These are phyloP conservation scores for Parnassius glacialis DNA, from an alignment of 2,888 invertebrate species.

Conservation along the genomic window DNA sequence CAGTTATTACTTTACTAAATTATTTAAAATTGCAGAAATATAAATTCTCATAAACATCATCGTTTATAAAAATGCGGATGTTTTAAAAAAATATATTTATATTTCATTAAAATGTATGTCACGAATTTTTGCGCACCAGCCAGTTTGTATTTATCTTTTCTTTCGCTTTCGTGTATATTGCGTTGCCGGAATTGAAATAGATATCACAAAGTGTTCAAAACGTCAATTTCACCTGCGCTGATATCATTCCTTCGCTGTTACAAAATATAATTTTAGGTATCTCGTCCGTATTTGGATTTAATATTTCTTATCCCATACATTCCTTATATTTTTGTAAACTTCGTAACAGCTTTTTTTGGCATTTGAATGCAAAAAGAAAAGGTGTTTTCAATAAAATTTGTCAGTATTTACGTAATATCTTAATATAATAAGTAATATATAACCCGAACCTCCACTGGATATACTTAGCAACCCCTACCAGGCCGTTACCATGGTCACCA, in stretches of 20 bases:
- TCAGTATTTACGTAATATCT: too few relatives aligned
- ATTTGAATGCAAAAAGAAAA: too few relatives aligned
- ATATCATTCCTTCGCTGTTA: conserved; percentile 1
- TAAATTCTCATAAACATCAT: too few relatives aligned
- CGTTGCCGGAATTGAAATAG: conserved; percentile 21
- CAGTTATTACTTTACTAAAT: too few relatives aligned
- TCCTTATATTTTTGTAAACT: not conserved
- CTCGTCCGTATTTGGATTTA: not conserved
- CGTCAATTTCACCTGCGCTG: conserved; percentile 32
- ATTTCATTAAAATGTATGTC: conserved; percentile 14
- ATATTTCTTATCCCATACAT: conserved; percentile 1
- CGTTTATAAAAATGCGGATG: too few relatives aligned
- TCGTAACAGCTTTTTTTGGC: too few relatives aligned
- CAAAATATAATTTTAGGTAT: conserved; percentile 5
- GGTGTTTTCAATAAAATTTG: too few relatives aligned
- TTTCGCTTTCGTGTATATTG: conserved; percentile 4
- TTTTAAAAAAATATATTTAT: conserved; percentile 2
- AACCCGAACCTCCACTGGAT: too few relatives aligned
- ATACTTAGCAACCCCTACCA: too few relatives aligned
- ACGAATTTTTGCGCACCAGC: conserved; percentile 2
- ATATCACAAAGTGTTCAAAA: conserved; percentile 30
- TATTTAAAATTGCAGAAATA: too few relatives aligned
- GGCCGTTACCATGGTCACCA: too few relatives aligned
- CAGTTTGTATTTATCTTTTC: conserved; percentile 22
- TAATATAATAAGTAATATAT: too few relatives aligned